Percentiles rank a stretch among this genome's conserved stretches.
These are phyloP conservation scores for Caenorhabditis sinica DNA, from an alignment of 2,888 invertebrate genomes.

Conservation along the genomic window DNA sequence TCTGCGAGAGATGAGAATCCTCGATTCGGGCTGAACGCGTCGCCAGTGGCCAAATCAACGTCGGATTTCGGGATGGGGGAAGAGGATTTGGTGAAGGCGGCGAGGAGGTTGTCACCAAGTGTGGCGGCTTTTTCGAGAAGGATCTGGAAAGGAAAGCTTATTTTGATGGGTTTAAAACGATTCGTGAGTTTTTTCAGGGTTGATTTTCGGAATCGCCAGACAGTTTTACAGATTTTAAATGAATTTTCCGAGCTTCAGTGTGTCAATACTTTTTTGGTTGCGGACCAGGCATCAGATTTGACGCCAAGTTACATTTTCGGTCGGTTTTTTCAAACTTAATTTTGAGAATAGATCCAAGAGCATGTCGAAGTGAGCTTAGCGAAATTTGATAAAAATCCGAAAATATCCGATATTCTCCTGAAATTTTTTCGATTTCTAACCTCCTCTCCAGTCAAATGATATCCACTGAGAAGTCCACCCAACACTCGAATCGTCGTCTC, in stretches of 20 bases:
- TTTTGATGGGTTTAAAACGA: not conserved
- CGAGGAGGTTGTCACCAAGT: constrained; percentile 84
- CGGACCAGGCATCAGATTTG: no score
- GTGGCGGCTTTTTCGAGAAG: constrained; percentile 77
- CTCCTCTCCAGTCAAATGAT: constrained; percentile 91
- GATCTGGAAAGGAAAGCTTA: constrained; percentile 60
- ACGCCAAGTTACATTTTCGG: no score
- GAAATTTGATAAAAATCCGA: no score
- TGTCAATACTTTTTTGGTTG: no score
- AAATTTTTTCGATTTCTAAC: constrained; percentile 72
- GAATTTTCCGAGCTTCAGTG: no score
- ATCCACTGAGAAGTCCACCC: constrained; percentile 91
- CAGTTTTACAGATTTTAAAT: no score
- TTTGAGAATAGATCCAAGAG: no score
- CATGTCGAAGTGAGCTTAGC: no score
- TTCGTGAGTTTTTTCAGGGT: no score
- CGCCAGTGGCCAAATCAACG: constrained; percentile 88
- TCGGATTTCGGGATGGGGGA: constrained; percentile 91
- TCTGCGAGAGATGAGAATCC: constrained; percentile 97
- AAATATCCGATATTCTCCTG: no score
- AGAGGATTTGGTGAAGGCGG: constrained; percentile 73
- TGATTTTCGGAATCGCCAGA: no score
- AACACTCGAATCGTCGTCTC: constrained; percentile 82
- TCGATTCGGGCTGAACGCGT: constrained; percentile 87
- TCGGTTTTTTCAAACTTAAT: no score